Conservation (phyloP, 1,140 invertebrate genomes). For the Eumaeus atala region DNA sequence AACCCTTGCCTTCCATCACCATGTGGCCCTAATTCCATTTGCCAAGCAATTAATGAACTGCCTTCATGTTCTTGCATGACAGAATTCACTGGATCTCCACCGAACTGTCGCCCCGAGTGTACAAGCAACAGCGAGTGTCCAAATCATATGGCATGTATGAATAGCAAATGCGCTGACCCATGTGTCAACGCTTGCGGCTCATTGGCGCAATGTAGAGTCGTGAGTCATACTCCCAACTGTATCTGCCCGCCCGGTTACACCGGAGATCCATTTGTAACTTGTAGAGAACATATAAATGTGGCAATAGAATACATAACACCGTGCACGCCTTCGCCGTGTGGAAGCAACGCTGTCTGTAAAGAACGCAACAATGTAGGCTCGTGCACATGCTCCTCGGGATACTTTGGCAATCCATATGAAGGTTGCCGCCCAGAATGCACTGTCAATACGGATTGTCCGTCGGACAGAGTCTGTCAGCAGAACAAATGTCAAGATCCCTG, state of each 20-base stretch:
- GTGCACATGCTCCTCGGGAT: constrained; percentile 78
- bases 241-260: constrained; percentile 75
- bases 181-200: constrained; percentile 78
- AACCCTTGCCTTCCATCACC: constrained; percentile 84
- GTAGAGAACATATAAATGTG: constrained; percentile 50
- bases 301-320: constrained; percentile 61
- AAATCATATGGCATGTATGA: constrained; percentile 78
- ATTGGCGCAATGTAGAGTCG: constrained; percentile 79
- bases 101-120: constrained; percentile 81
- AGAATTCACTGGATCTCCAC: constrained; percentile 77
- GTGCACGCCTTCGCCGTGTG: constrained; percentile 80
- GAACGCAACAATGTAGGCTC: constrained; percentile 77
- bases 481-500: constrained; percentile 80
- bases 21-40: constrained; percentile 82
- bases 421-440: constrained; percentile 79
- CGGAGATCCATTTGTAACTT: constrained; percentile 77
- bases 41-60: constrained; percentile 76
- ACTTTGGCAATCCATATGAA: constrained; percentile 81
- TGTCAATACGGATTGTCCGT: constrained; percentile 78
- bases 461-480: constrained; percentile 76
- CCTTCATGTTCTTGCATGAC: constrained; percentile 81
- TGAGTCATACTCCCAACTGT: constrained; percentile 80
- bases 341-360: constrained; percentile 79
- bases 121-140: constrained; percentile 79
- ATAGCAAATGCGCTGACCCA: constrained; percentile 81